Base-by-base conservation (phyloP, 2,797 vertebrate species). In the Pelochelys cantorii region DNA sequence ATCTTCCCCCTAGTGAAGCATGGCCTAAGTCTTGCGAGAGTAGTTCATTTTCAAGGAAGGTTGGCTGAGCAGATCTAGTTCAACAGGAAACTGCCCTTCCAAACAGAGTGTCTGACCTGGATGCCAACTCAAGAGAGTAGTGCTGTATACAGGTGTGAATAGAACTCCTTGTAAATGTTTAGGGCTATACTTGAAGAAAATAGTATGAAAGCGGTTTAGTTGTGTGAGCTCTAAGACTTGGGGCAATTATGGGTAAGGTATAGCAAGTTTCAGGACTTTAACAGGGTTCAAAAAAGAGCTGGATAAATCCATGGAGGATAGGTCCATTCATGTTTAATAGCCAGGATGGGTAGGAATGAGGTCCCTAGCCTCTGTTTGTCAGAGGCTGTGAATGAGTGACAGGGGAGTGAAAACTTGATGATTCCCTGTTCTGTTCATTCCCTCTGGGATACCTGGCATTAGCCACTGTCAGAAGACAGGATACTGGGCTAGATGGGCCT, bases 81-180 rank as follows among this genome's bases (percentile, higher is more conserved):
- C 3, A 27, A 37, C 88, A 86, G 52, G 71, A 25, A 81, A 59
- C 25, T 13, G 14, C 75, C 22, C 71, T 89, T 85, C 52, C 77
- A 88, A 55, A 20, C 42, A 81, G 6, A 10, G 11, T 37, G 11
- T 10, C 18, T 56, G 79, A 7, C 48, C 85, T 11, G 62, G 48
- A 31, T 68, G 9, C 42, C 0, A 2, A 15, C 78, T 80, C 87
- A 84, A 90, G 85, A 95, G 83, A 60, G 2, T 52, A 85, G 20
- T 29, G 0, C 5, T 77, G 13, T 55, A 17, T 85, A 52, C 91
- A 92, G 11, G 22, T 0, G 0, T 29, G 56, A 77, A 77, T 52
- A 71, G 6, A 9, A 10, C 27, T 79, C 77, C 83, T 92, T 20
- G 55, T 7, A 77, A 56, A 86, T 54, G 25, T 84, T 90, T 93